A percentile compares a stretch with the other conserved stretches of the same genome.
These are phyloP conservation scores for Phoebastria nigripes DNA, from an alignment of 2,797 vertebrate genomes.

Conservation along the genomic window DNA sequence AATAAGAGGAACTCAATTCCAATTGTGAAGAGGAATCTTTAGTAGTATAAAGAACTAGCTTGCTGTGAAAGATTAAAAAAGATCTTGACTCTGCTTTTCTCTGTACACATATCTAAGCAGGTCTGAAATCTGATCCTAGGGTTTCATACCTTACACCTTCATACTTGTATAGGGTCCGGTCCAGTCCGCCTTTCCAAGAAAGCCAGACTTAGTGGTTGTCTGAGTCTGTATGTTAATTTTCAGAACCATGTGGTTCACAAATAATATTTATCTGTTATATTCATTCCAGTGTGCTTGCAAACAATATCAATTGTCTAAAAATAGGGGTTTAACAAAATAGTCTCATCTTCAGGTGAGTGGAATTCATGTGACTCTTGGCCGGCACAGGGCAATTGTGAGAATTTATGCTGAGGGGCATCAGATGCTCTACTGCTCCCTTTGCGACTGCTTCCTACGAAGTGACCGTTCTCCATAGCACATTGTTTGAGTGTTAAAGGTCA, in stretches of 20 bases:
- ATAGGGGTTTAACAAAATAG: neutral
- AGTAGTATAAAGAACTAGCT: neutral
- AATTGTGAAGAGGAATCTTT: neutral
- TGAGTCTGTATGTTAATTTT: neutral
- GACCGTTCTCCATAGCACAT: neutral
- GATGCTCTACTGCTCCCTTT: neutral
- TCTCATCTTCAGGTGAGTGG: neutral
- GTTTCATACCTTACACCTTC: neutral
- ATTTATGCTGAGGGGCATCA: constrained; percentile 30
- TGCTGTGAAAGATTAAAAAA: neutral
- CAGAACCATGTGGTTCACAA: neutral
- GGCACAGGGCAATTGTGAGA: constrained; percentile 16
- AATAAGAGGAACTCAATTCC: neutral
- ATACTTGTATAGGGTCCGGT: neutral
- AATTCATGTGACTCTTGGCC: neutral
- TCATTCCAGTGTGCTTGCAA: neutral
- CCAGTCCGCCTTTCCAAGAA: neutral
- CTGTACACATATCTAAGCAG: neutral
- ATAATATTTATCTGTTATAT: neutral
- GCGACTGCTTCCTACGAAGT: neutral
- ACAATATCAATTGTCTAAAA: neutral
- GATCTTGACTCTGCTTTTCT: neutral
- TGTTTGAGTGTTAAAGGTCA: neutral
- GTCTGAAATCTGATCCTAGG: neutral
- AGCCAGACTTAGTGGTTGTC: neutral